Evolutionary conservation across 1,140 invertebrate species (phyloP).

Genomic region (Hetaerina americana): DNA sequence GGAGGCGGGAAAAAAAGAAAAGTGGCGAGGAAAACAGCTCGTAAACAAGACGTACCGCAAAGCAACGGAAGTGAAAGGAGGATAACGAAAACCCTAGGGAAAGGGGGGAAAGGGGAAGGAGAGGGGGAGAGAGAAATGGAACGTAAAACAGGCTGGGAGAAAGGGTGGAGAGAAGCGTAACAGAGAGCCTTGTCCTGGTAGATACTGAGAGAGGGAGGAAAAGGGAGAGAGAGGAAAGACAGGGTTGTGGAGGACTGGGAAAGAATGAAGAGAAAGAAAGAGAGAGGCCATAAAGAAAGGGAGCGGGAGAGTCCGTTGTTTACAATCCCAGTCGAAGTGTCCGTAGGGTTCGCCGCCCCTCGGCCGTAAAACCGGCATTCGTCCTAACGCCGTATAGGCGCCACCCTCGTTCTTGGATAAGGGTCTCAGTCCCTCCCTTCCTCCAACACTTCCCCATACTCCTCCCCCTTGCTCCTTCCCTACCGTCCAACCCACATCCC

Average conservation of each 20-base stretch:
- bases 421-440: not conserved
- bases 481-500: no score
- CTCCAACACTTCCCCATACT: not conserved
- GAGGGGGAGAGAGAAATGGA: no score
- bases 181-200: not conserved
- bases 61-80: no score
- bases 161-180: not conserved
- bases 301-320: not conserved
- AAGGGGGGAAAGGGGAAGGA: no score
- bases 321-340: not conserved
- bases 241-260: not conserved
- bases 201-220: not conserved
- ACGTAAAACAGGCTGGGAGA: not conserved
- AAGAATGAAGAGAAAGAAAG: not conserved
- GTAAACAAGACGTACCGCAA: not conserved
- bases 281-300: not conserved
- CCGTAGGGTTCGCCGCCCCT: not conserved
- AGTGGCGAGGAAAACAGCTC: not conserved
- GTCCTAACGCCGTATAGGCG: not conserved
- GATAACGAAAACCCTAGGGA: no score
- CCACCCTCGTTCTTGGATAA: not conserved
- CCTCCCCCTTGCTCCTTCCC: not conserved
- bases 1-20: no score
- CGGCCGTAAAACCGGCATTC: not conserved
- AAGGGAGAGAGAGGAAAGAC: not conserved